Base-by-base conservation (phyloP, 2,797 vertebrate genomes). In the Peromyscus aztecus region DNA sequence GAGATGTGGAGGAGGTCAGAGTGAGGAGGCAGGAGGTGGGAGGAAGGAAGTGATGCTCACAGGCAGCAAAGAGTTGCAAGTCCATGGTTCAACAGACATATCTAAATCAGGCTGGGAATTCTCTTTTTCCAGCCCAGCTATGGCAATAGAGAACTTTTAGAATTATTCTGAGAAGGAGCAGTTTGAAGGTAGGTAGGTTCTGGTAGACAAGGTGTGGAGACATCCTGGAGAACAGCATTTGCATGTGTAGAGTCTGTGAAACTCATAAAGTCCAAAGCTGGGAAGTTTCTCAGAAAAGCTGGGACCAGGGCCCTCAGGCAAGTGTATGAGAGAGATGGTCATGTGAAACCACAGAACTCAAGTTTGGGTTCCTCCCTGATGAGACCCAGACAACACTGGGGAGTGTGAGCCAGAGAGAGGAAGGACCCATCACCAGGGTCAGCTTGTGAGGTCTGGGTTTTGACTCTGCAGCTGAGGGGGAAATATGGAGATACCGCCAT, bases 401-500 rank as follows among this genome's bases (percentile, higher is more conserved):
- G 65, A 19, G 4, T 80, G 24, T 67, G 34, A 67, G 10, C 17
- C 10, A 55, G 34, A 92, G 43, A 31, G 1, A 55, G n/a, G n/a
- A 40, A 40, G 52, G 43, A 40, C 14, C 4, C 23, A 90, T 73
- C 34, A 57, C 17, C 40, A 31, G 76, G 40, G n/a, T 86, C 19
- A 14, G 12, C 43, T 65, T 49, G 27, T 76, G 65, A 95, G 19
- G 14, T 40, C 63, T 57, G 17, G 63, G 31, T 9, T 9, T 46
- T 46, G 46, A 9, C 13, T 12, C 46, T 89, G 34, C 3, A 99
- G 98, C 95, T 99, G 57, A 97, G 97, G 92, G 96, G 98, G 71
- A 97, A 80, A 43, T 98, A 99, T 1, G 98, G 98, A 0, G 97
- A 98, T 11, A 98, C 99, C 89, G 98, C 99, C 93, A 99, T 52